Evolutionary conservation across 1,140 invertebrate genomes (phyloP).

Genomic region (Thrips palmi): DNA sequence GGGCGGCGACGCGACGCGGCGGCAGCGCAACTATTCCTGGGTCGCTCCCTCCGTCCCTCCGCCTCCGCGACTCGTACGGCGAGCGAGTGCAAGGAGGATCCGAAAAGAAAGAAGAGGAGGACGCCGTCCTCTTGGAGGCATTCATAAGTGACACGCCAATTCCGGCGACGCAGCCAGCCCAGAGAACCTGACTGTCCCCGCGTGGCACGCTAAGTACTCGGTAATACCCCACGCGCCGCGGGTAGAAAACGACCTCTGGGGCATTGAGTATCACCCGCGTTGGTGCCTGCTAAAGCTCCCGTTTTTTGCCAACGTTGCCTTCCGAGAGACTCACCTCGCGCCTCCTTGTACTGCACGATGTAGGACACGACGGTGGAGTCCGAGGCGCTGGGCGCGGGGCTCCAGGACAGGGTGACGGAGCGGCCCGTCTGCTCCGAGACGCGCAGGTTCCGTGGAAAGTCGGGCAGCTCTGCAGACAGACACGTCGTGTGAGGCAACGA

Average conservation of each 20-base stretch:
- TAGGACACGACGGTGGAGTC: slow-evolving; percentile 38
- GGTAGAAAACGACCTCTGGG: slow-evolving; percentile 1
- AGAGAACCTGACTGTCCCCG: slow-evolving; percentile 1
- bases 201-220: not conserved
- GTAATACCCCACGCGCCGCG: not conserved
- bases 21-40: too few relatives aligned
- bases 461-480: slow-evolving; percentile 32
- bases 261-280: slow-evolving; percentile 11
- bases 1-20: too few relatives aligned
- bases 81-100: too few relatives aligned
- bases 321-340: slow-evolving; percentile 25
- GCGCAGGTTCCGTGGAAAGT: slow-evolving; percentile 38
- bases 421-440: slow-evolving; percentile 35
- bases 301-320: too few relatives aligned
- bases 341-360: slow-evolving; percentile 39
- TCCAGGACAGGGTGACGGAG: slow-evolving; percentile 37
- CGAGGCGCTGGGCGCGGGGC: slow-evolving; percentile 28
- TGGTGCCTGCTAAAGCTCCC: too few relatives aligned
- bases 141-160: too few relatives aligned
- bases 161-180: not conserved
- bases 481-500: not conserved
- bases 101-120: too few relatives aligned
- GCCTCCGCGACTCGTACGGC: too few relatives aligned
- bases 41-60: too few relatives aligned
- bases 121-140: too few relatives aligned